Percentiles rank a stretch among this genome's conserved stretches.
Evolutionary conservation across 2,113 vertebrate genomes (phyloP).

Genomic region (Tragelaphus scriptus): DNA sequence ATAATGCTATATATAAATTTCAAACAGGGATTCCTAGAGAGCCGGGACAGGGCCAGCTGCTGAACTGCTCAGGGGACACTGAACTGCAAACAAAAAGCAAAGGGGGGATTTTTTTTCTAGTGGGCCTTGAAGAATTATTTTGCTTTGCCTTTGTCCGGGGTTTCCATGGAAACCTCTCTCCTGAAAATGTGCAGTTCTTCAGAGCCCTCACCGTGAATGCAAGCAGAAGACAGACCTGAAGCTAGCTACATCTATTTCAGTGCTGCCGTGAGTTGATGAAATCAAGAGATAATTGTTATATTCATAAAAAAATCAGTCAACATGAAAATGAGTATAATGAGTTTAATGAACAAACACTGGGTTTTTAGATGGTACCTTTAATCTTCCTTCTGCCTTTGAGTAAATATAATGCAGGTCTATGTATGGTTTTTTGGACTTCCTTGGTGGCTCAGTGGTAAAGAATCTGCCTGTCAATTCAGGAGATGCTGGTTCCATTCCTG

Average conservation of each 20-base stretch:
- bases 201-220: neutral
- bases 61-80: neutral
- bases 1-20: conserved; percentile 28
- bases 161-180: conserved; percentile 71
- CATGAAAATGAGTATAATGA: conserved; percentile 41
- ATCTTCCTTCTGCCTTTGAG: conserved; percentile 2
- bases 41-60: neutral
- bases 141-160: conserved; percentile 62
- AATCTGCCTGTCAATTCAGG: neutral
- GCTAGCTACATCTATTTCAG: conserved; percentile 14
- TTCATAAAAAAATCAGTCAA: conserved; percentile 28
- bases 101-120: neutral
- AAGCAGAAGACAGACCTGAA: conserved; percentile 21
- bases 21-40: conserved; percentile 49
- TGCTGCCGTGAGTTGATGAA: neutral
- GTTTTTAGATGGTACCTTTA: neutral
- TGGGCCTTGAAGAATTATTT: conserved; percentile 56
- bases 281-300: conserved; percentile 21
- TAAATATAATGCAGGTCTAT: neutral
- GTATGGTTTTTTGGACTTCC: neutral
- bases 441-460: neutral
- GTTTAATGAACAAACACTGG: neutral
- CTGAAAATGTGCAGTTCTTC: conserved; percentile 50
- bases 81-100: conserved; percentile 50
- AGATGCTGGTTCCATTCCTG: neutral